Evolutionary conservation across 2,888 invertebrate genomes (phyloP).

Genomic region (Eupithecia subumbrata): DNA sequence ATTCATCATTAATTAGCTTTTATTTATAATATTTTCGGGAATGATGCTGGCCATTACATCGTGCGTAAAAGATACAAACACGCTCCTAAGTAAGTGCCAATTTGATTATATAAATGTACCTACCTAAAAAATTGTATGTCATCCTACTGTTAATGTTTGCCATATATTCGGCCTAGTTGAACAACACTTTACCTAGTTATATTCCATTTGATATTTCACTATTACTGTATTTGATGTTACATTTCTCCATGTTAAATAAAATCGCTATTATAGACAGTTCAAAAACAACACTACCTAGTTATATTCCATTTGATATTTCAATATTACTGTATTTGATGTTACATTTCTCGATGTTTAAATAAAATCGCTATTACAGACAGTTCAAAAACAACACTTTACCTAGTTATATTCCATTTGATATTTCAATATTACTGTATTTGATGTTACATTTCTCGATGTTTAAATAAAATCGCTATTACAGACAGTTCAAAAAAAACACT

Average conservation of each 20-base stretch:
- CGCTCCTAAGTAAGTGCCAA: constrained; percentile 45
- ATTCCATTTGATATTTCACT: constrained; percentile 24
- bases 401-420: too few species aligned
- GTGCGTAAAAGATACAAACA: constrained; percentile 31
- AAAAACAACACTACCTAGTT: too few species aligned
- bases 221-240: constrained; percentile 22
- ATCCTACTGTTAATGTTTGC: constrained; percentile 13
- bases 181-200: constrained; percentile 17
- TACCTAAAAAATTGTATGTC: constrained; percentile 3
- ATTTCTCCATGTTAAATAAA: neutral
- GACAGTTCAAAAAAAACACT: too few species aligned
- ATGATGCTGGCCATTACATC: neutral
- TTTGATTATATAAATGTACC: constrained; percentile 31
- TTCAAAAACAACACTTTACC: too few species aligned
- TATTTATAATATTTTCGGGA: neutral
- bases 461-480: too few species aligned
- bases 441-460: too few species aligned
- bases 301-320: constrained; percentile 26
- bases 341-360: constrained; percentile 4
- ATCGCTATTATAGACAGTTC: too few species aligned
- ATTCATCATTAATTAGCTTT: neutral
- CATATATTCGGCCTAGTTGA: constrained; percentile 29
- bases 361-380: too few species aligned
- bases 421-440: too few species aligned
- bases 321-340: constrained; percentile 22